Evolutionary conservation across 2,113 vertebrate species (phyloP).

Genomic region (Fukomys damarensis): DNA sequence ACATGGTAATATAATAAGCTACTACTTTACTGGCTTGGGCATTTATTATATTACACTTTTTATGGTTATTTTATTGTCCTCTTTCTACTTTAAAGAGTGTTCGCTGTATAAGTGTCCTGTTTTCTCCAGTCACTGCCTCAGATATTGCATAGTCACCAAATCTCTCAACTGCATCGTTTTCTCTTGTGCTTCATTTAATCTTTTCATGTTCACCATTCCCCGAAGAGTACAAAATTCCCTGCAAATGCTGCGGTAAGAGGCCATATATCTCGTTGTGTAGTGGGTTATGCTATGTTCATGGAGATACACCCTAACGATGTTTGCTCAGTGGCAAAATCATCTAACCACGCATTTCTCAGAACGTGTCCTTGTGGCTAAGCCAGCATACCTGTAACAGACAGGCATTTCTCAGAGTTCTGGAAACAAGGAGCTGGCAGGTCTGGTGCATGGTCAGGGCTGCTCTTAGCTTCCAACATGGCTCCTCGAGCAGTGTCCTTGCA

Average conservation of each 20-base stretch:
- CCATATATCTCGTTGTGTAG: neutral
- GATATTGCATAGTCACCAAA: too few relatives aligned
- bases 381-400: neutral
- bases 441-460: neutral
- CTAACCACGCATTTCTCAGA: neutral
- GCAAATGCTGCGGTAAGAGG: neutral
- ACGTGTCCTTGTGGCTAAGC: neutral
- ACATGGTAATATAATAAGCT: neutral
- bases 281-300: neutral
- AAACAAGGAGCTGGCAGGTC: neutral
- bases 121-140: too few relatives aligned
- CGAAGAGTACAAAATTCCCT: too few relatives aligned
- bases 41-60: neutral
- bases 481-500: neutral
- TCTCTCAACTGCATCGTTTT: neutral
- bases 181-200: neutral
- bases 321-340: neutral
- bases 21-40: neutral
- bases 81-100: neutral
- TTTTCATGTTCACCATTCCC: neutral
- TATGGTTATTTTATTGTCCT: neutral
- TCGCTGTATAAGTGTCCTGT: too few relatives aligned
- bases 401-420: too few relatives aligned
- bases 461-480: neutral
- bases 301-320: neutral